Percentiles rank a stretch among this genome's conserved stretches.
Evolutionary conservation across 2,797 vertebrate species (phyloP).

Genomic region (Danio aesculapii): DNA sequence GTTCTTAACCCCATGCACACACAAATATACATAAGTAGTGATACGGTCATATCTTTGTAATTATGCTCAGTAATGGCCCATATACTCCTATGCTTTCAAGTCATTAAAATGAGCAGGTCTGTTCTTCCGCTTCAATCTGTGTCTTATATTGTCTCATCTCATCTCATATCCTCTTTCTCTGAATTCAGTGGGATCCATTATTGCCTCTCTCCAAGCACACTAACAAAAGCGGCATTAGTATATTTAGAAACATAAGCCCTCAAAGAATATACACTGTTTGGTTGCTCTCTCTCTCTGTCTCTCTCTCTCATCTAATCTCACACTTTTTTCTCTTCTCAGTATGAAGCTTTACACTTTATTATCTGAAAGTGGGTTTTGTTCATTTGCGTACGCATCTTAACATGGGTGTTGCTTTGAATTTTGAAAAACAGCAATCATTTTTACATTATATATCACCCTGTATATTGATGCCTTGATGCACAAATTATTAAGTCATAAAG

Average conservation of each 20-base stretch:
- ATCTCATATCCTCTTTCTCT: conserved; percentile 38
- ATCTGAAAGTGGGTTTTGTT: conserved; percentile 20
- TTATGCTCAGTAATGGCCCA: conserved; percentile 28
- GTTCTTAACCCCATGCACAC: not conserved
- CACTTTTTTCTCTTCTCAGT: conserved; percentile 22
- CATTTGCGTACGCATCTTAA: conserved; percentile 14
- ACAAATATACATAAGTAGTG: not conserved
- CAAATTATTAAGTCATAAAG: not conserved
- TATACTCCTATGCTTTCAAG: conserved; percentile 42
- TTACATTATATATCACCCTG: not conserved
- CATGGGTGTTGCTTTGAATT: conserved; percentile 32
- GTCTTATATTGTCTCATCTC: conserved; percentile 39
- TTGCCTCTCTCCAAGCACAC: conserved; percentile 43
- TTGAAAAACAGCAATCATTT: not conserved
- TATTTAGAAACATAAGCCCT: conserved; percentile 56
- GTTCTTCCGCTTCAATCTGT: conserved; percentile 40
- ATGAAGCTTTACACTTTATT: conserved; percentile 40
- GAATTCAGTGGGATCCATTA: conserved; percentile 46
- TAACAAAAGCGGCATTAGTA: conserved; percentile 56
- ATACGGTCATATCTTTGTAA: conserved; percentile 25
- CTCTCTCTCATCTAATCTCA: conserved; percentile 27
- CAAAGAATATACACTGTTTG: conserved; percentile 46
- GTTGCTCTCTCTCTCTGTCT: conserved; percentile 10
- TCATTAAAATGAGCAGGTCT: conserved; percentile 37
- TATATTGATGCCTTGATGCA: not conserved